A percentile compares a stretch with the other conserved stretches of the same genome.
Conservation (phyloP, 2,113 vertebrate genomes). For the Ptychochromis oligacanthus region DNA sequence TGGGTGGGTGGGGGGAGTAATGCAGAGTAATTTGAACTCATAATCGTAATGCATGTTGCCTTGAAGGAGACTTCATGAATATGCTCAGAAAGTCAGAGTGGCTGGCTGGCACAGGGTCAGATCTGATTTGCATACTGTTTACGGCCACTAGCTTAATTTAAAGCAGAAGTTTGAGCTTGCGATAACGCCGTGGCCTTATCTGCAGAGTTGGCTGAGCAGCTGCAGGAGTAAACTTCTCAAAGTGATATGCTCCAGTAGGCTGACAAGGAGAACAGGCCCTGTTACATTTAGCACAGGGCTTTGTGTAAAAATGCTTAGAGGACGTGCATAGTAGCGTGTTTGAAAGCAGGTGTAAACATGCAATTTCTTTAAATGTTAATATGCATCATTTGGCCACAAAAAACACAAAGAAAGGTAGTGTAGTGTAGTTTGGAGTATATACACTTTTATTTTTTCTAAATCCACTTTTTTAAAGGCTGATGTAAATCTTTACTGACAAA, state of each 20-base stretch:
- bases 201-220: conserved; percentile 28
- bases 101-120: conserved; percentile 64
- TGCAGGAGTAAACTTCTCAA: conserved; percentile 54
- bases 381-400: neutral
- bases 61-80: conserved; percentile 64
- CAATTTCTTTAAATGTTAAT: conserved; percentile 10
- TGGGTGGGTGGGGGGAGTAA: conserved; percentile 1
- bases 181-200: conserved; percentile 47
- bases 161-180: conserved; percentile 46
- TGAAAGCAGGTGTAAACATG: conserved; percentile 19
- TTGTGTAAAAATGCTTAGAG: neutral
- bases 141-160: conserved; percentile 68
- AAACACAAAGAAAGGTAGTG: neutral
- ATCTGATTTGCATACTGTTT: conserved; percentile 73
- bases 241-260: conserved; percentile 31
- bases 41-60: conserved; percentile 59
- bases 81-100: conserved; percentile 57
- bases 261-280: conserved; percentile 2
- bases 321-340: neutral
- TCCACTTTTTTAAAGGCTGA: neutral
- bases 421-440: neutral
- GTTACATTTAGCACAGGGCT: conserved; percentile 14
- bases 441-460: no score
- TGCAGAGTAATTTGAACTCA: conserved; percentile 58
- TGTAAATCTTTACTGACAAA: neutral